Evolutionary conservation across 2,888 invertebrate genomes (phyloP), one percentile per base, ranked within the genome.

Genomic region (Eupithecia dodoneata): DNA sequence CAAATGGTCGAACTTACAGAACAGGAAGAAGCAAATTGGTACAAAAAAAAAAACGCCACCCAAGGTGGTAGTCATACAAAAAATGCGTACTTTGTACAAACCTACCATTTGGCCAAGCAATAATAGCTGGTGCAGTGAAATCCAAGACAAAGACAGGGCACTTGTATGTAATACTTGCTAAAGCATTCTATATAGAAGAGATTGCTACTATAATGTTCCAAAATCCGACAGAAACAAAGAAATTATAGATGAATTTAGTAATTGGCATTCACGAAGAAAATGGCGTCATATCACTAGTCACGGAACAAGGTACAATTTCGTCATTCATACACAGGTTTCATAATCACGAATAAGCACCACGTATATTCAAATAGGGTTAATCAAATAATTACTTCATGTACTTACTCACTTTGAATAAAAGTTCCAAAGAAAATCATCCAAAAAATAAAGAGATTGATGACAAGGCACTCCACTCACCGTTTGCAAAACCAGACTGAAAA

Each of bases 381-480:
- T 87, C 84, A 82, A 88, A 87, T 30, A 76, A 90, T 89, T 86
- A 85, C 87, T 89, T 18, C 81, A 82, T 85, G 88, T 92, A 92
- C 91, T 91, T 94, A 95, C 95, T 95, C 93, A 95, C 95, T 94
- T 94, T 90, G 94, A 94, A 92, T 94, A 94, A 90, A 93, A 95
- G 94, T 93, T 94, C 93, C 92, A 92, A 94, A 93, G 94, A 92
- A 94, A 95, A 94, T 93, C 95, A 95, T 95, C 95, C 94, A 95
- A 95, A 95, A 95, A 93, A 91, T 94, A 88, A 91, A 91, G 90
- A 87, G 89, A 93, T 92, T 95, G 95, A 95, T 95, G 95, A 95
- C 95, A 95, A 95, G 95, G 95, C 95, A 95, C 95, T 95, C 93
- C 94, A 95, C 95, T 93, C 95, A 94, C 95, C 94, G 94, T 94